Percentiles rank a stretch among this genome's conserved stretches.
Evolutionary conservation across 2,797 vertebrate genomes (phyloP).

Genomic region (Botia kubotai): DNA sequence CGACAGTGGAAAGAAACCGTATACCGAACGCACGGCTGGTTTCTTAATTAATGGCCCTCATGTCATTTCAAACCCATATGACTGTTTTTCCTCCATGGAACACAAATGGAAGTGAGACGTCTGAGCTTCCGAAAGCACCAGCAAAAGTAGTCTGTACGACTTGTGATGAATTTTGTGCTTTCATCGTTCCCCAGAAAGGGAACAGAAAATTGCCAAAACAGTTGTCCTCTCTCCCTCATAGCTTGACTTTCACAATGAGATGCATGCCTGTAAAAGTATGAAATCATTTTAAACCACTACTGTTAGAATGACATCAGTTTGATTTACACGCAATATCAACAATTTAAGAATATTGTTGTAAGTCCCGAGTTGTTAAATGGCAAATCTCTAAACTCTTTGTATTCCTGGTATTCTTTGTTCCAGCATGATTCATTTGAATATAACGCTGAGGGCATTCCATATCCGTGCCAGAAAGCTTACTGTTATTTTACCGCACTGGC

Average conservation of each 20-base stretch:
- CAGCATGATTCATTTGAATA: background rate
- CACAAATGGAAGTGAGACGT: background rate
- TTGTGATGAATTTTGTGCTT: background rate
- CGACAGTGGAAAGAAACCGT: too few species aligned
- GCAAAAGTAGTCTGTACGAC: background rate
- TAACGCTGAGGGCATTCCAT: slow-evolving; percentile 5
- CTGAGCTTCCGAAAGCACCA: background rate
- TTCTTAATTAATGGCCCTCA: background rate
- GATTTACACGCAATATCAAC: background rate
- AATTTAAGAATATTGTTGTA: too few species aligned
- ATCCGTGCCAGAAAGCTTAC: background rate
- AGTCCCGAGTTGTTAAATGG: too few species aligned
- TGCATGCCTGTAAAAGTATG: slow-evolving; percentile 5
- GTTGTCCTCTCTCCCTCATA: background rate
- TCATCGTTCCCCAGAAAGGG: background rate
- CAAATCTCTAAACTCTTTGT: too few species aligned
- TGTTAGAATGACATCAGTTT: background rate
- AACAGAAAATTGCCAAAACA: background rate
- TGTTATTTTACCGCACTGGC: background rate
- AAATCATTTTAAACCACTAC: background rate
- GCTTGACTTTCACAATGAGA: background rate
- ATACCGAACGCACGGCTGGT: background rate
- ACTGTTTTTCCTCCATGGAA: background rate
- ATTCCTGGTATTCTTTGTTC: slow-evolving; percentile 11
- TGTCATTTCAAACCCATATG: too few species aligned